Evolutionary conservation across 1,140 invertebrate species (phyloP), one percentile per base, ranked within the genome.

Genomic region (Drosophila saltans): DNA sequence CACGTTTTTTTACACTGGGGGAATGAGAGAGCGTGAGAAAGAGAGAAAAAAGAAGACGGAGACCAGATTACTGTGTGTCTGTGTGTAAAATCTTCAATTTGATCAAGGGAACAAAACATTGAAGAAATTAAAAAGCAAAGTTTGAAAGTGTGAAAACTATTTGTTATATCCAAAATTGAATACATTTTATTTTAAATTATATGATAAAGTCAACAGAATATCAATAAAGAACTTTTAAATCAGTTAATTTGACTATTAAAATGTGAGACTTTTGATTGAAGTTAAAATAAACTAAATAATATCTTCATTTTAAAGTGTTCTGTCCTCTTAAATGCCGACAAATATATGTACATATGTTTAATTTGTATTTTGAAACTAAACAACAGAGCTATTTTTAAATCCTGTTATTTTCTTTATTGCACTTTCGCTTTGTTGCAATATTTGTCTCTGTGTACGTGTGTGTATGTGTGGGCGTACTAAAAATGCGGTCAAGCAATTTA

Each of bases 361-460:
- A 16, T 16, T 16, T 16, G 2, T 39, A 66, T 4, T 67, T 71
- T 67, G 59, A 61, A 59, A 76, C 52, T 52, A 52, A 52, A 26
- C 45, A 52, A 52, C n/a, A 36, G 16, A 62, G 56, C 69, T 86
- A 86, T 86, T 81, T 86, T 74, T 81, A 85, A 72, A 52, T 55
- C 3, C 66, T 67, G 67, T 48, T 67, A 57, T 83, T 76, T 68
- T 69, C 30, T 67, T 70, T 24, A 66, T 33, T 65, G 52, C 80
- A 78, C 80, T 73, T 76, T 81, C 66, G 69, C 65, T 73, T 70
- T 70, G 64, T 75, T 73, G 8, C 56, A 52, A 58, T 24, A 65
- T 74, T 48, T 33, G 43, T 66, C 39, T 10, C 43, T 55, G 45
- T 68, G 62, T 66, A 55, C 55, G 62, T 72, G 62, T 66, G 59